A percentile compares a stretch with the other conserved stretches of the same genome.
phyloP scores from a whole-genome alignment of 2,888 invertebrate species.

The Cryptocephalus primarius region DNA sequence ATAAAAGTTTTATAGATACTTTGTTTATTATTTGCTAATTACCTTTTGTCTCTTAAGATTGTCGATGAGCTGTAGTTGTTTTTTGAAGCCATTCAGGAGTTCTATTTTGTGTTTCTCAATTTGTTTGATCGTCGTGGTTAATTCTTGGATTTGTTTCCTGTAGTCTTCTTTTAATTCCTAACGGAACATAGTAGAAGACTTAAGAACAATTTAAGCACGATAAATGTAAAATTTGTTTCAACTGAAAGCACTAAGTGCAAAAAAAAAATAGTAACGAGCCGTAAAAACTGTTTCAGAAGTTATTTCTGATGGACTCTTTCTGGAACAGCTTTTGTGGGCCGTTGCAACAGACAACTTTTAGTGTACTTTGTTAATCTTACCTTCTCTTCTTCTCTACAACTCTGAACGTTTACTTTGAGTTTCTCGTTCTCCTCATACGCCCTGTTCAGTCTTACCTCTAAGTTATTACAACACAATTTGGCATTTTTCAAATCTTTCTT shows the following conservation, averaged over 20 bases:
- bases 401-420: constrained; percentile 24
- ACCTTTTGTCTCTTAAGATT: constrained; percentile 52
- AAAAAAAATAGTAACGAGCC: too few species aligned
- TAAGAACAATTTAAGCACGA: too few species aligned
- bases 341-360: too few species aligned
- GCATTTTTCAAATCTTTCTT: constrained; percentile 39
- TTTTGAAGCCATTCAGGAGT: constrained; percentile 48
- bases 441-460: constrained; percentile 40
- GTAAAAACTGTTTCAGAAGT: too few species aligned
- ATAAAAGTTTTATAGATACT: too few species aligned
- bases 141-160: constrained; percentile 39
- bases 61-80: constrained; percentile 48
- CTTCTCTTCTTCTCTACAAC: constrained; percentile 30
- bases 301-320: too few species aligned
- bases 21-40: constrained; percentile 4
- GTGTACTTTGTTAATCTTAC: constrained; percentile 12
- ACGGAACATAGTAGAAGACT: too few species aligned
- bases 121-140: constrained; percentile 39
- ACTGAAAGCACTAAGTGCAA: too few species aligned
- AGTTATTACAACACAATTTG: constrained; percentile 31
- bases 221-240: too few species aligned
- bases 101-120: constrained; percentile 48
- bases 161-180: constrained; percentile 40
- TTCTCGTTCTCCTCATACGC: constrained; percentile 42
- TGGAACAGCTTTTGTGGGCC: too few species aligned